Evolutionary conservation across 2,797 vertebrate genomes (phyloP), one percentile per base, ranked within the genome.

Genomic region (Botia kubotai): DNA sequence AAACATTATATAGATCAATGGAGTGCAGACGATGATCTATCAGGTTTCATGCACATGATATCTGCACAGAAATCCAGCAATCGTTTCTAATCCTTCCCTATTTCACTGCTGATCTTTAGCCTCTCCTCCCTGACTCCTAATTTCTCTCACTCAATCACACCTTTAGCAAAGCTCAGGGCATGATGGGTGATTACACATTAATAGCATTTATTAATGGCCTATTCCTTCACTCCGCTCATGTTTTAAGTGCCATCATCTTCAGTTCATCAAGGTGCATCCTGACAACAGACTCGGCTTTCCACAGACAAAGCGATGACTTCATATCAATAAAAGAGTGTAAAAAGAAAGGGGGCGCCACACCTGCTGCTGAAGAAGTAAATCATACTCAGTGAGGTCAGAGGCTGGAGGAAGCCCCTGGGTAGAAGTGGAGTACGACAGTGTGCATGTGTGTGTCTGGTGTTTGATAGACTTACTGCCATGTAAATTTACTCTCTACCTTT

Each of bases 291-390:
- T 89, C 86, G 74, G 89, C 88, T 92, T 93, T 89, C 86, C 87
- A 78, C 78, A 80, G 74, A 84, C n/a, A 29, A 26, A 83, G 89
- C 88, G 89, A 94, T 94, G 93, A 94, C 93, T 93, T 94, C 92
- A 94, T 94, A 90, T 93, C 92, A 93, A 93, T 93, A 94, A 93
- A 94, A 91, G 89, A 83, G 79, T 79, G 78, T 77, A 77, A 76
- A 75, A 4, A 83, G 76, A 82, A 72, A 83, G 79, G 50, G 60
- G 75, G 71, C 48, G 81, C 74, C 71, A 82, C 83, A 53, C 91
- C 90, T 81, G 87, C 79, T 88, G 81, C 84, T 83, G 82, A 87
- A 90, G 86, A 89, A 92, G 91, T 94, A 93, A 93, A 94, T 94
- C 92, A 94, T 90, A 90, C 82, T 69, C 62, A 83, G 83, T 87